Conservation (phyloP, 2,113 vertebrate genomes). For the Pongo pygmaeus region DNA sequence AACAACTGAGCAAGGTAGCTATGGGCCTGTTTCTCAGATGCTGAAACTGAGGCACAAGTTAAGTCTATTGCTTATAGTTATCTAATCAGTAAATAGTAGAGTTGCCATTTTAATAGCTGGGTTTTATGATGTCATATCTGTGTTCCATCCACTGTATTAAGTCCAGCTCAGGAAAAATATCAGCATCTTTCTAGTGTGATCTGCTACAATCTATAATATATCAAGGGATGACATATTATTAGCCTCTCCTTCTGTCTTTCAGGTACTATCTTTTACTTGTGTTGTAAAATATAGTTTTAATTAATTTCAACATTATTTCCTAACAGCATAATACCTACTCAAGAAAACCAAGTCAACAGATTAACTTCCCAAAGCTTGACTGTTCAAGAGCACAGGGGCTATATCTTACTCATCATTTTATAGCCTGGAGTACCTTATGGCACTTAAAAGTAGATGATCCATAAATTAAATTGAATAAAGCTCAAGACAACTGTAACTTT, state of each 20-base stretch:
- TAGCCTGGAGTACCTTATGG: background rate
- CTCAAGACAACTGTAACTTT: background rate
- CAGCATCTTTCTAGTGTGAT: background rate
- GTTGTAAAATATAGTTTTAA: background rate
- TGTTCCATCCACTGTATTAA: background rate
- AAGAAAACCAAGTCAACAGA: background rate
- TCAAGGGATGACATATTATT: background rate
- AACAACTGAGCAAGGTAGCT: background rate
- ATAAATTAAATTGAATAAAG: background rate
- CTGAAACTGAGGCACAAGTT: background rate
- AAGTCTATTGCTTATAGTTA: background rate
- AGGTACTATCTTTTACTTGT: background rate
- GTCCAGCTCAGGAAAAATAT: background rate
- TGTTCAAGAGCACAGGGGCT: background rate
- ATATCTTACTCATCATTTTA: background rate
- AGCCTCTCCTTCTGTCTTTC: background rate
- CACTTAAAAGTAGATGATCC: background rate
- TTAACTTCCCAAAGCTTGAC: background rate
- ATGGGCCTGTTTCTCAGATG: background rate
- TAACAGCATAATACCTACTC: background rate
- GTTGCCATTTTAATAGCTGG: background rate
- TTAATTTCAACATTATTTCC: background rate
- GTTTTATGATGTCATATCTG: background rate
- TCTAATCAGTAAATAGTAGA: background rate
- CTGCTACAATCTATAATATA: background rate